A percentile compares a stretch with the other conserved stretches of the same genome.
phyloP scores from a whole-genome alignment of 1,140 invertebrate species.

The Nixonia krombeini region DNA sequence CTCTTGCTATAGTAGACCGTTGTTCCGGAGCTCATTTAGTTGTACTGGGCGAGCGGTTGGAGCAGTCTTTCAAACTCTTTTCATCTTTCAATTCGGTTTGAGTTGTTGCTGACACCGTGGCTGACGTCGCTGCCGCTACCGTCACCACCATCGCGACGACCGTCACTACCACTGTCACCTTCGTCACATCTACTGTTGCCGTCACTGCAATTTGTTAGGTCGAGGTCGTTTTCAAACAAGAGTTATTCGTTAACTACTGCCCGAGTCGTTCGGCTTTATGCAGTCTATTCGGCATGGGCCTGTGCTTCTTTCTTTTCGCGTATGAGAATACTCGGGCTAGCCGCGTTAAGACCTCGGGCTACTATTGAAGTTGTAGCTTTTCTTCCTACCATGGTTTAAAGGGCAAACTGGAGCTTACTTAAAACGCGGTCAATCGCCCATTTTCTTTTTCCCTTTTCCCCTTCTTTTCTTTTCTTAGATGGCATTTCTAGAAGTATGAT shows the following conservation, averaged over 20 bases:
- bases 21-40: conserved; percentile 55
- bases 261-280: background rate
- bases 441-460: background rate
- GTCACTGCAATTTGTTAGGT: background rate
- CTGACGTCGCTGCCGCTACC: background rate
- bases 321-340: background rate
- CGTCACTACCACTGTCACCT: too few species aligned
- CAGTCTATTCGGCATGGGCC: background rate
- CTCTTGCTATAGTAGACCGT: conserved; percentile 35
- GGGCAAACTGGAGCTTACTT: background rate
- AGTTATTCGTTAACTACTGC: conserved; percentile 8
- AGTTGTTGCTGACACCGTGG: background rate
- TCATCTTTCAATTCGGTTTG: conserved; percentile 5
- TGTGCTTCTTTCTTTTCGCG: background rate
- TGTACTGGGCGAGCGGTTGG: conserved; percentile 33
- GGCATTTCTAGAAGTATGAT: too few species aligned
- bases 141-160: too few species aligned
- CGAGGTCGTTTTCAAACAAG: conserved; percentile 9
- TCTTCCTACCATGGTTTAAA: too few species aligned
- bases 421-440: background rate
- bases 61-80: conserved; percentile 3
- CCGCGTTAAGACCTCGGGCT: background rate
- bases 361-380: background rate
- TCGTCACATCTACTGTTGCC: too few species aligned
- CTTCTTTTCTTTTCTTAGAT: background rate